Conservation (phyloP, 2,888 invertebrate species). For the Drosophila buzzatii region DNA sequence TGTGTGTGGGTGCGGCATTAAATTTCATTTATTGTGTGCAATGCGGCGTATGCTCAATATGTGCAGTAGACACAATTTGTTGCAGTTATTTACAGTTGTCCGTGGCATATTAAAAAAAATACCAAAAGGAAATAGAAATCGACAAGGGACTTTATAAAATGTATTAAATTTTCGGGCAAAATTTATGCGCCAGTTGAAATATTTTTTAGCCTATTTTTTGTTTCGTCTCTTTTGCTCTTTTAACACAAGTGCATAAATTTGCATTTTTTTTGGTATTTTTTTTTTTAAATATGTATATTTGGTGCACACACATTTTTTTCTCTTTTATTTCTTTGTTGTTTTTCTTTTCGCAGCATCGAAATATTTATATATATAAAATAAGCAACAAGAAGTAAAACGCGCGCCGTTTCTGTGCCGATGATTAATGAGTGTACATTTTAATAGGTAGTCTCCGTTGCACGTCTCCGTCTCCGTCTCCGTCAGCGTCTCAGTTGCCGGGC, state of each 20-base stretch:
- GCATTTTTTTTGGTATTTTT: constrained; percentile 26
- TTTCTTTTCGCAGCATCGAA: constrained; percentile 28
- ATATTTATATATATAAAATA: constrained; percentile 64
- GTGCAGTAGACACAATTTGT: constrained; percentile 67
- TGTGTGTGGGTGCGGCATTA: constrained; percentile 42
- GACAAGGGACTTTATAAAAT: constrained; percentile 63
- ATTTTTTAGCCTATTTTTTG: constrained; percentile 53
- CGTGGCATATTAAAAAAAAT: constrained; percentile 19
- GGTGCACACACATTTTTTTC: constrained; percentile 14
- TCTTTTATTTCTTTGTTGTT: constrained; percentile 5
- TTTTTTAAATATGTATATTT: constrained; percentile 19
- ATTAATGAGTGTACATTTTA: constrained; percentile 79
- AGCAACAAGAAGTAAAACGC: constrained; percentile 43
- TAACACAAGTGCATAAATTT: constrained; percentile 74
- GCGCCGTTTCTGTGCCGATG: constrained; percentile 58
- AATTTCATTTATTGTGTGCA: constrained; percentile 66
- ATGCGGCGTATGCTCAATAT: constrained; percentile 72
- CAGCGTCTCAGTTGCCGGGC: constrained; percentile 32
- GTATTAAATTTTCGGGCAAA: constrained; percentile 62
- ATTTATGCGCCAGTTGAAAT: constrained; percentile 60
- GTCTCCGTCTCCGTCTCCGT: constrained; percentile 22
- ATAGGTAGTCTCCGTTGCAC: constrained; percentile 72
- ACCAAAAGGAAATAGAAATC: constrained; percentile 36
- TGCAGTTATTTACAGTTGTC: constrained; percentile 62
- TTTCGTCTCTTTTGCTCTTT: not conserved